Conservation (phyloP, 2,113 vertebrate species). For the Syrmaticus mikado region DNA sequence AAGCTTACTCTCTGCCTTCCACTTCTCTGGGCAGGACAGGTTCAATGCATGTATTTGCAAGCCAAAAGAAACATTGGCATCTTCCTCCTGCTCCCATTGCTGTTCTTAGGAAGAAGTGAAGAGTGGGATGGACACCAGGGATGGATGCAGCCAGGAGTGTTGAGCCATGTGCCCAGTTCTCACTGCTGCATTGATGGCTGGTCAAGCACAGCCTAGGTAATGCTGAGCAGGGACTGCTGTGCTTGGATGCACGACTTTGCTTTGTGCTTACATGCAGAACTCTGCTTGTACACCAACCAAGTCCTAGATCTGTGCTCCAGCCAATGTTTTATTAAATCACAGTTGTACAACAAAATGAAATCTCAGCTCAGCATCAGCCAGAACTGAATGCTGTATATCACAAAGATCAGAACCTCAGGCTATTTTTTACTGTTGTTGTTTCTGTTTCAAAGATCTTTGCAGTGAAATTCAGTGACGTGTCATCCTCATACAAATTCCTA, state of each 20-base stretch:
- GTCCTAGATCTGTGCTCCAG: not conserved
- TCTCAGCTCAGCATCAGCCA: not conserved
- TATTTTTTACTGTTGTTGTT: not conserved
- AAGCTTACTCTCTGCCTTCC: not conserved
- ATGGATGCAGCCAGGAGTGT: not conserved
- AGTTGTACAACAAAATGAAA: not conserved
- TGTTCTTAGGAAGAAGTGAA: not conserved
- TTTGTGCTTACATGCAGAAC: not conserved
- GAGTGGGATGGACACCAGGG: not conserved
- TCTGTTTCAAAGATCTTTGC: not conserved
- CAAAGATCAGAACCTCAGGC: not conserved
- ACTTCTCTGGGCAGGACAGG: not conserved
- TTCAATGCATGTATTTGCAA: not conserved
- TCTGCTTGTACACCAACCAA: rapidly evolving
- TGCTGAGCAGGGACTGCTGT: rapidly evolving
- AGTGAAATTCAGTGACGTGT: not conserved
- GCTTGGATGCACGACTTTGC: not conserved
- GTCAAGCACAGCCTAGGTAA: not conserved
- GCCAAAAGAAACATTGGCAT: not conserved
- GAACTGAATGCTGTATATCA: not conserved
- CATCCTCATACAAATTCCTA: not conserved
- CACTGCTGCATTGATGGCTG: not conserved
- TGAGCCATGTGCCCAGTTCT: not conserved
- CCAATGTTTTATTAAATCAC: not conserved
- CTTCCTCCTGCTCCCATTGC: not conserved